Conservation (phyloP, 2,797 vertebrate species). For the Hydrophis major region DNA sequence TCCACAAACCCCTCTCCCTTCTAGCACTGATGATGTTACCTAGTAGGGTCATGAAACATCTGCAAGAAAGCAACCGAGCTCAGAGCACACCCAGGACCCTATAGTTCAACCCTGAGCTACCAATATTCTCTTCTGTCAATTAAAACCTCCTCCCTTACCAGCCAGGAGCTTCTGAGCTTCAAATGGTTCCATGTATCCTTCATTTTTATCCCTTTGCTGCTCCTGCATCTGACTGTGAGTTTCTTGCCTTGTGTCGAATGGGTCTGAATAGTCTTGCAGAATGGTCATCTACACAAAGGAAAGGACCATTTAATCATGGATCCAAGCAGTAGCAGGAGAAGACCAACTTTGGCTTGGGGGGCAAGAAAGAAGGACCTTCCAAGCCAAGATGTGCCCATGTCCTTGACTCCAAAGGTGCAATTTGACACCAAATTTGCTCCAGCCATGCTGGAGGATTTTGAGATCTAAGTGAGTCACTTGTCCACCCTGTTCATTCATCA, state of each 20-base stretch:
- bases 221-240: slow-evolving; percentile 73
- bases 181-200: slow-evolving; percentile 98
- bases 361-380: not conserved
- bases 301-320: slow-evolving; percentile 10
- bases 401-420: not conserved
- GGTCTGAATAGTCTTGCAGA: slow-evolving; percentile 95
- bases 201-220: slow-evolving; percentile 88
- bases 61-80: not conserved
- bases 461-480: not conserved
- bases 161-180: slow-evolving; percentile 98
- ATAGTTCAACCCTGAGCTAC: not conserved
- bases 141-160: slow-evolving; percentile 68
- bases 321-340: not conserved
- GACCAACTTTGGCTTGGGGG: not conserved
- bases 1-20: no score
- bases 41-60: not conserved
- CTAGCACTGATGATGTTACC: no score
- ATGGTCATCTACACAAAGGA: slow-evolving; percentile 80
- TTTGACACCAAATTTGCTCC: not conserved
- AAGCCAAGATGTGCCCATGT: not conserved
- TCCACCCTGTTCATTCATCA: not conserved
- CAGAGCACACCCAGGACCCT: not conserved
- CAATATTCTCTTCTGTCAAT: not conserved
- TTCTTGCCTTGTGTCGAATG: slow-evolving; percentile 88
- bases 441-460: not conserved